Evolutionary conservation across 2,797 vertebrate species (phyloP).

Genomic region (Rhinella marina): DNA sequence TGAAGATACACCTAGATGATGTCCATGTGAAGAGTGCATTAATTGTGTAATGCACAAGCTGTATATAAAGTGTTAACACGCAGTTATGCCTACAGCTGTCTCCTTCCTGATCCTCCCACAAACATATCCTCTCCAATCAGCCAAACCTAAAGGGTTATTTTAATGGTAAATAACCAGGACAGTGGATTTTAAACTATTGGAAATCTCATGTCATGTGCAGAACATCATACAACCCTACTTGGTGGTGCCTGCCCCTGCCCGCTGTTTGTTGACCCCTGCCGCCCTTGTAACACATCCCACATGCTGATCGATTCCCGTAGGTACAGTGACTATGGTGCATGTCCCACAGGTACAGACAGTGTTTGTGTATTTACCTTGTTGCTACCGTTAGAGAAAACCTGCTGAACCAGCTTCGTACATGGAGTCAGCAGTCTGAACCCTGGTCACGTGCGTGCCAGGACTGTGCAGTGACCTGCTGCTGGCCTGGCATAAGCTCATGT

Average conservation of each 20-base stretch:
- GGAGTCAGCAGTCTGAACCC: background rate
- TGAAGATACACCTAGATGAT: no score
- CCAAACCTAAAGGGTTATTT: background rate
- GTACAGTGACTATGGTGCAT: background rate
- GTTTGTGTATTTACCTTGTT: slow-evolving; percentile 41
- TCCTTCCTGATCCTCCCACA: background rate
- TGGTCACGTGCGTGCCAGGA: no score
- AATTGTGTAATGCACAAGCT: no score
- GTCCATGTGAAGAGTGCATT: no score
- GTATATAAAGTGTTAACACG: background rate
- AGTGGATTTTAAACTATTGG: no score
- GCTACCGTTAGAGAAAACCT: slow-evolving; percentile 25
- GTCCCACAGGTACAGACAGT: slow-evolving; percentile 12
- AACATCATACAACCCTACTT: background rate
- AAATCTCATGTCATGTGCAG: no score
- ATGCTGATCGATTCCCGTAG: background rate
- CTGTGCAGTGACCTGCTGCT: background rate
- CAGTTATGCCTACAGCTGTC: background rate
- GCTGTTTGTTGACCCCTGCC: background rate
- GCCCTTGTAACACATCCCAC: background rate
- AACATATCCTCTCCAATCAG: background rate
- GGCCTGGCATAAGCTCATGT: no score
- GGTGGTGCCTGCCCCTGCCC: background rate
- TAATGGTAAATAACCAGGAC: no score
- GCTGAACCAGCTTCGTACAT: slow-evolving; percentile 36